phyloP scores from a whole-genome alignment of 2,113 vertebrate species.

The Periophthalmus modestus region DNA sequence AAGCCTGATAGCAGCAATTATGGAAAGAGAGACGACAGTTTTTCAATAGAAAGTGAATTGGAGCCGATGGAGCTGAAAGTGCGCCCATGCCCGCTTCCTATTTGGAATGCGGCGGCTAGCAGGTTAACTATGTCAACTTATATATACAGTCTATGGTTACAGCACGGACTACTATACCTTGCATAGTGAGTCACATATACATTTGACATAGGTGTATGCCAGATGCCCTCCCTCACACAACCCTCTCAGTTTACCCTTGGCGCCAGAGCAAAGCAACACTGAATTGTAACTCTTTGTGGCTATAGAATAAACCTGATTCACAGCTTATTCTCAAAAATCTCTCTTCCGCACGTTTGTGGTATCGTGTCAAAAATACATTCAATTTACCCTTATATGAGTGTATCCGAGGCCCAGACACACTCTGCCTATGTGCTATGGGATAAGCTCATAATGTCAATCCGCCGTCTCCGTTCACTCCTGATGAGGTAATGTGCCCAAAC shows the following conservation, averaged over 20 bases:
- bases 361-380: background rate
- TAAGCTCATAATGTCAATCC: background rate
- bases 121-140: too few relatives aligned
- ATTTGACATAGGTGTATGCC: background rate
- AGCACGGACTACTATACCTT: too few relatives aligned
- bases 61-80: too few relatives aligned
- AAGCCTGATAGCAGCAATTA: too few relatives aligned
- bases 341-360: background rate
- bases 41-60: too few relatives aligned
- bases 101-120: too few relatives aligned
- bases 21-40: too few relatives aligned
- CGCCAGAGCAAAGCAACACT: background rate
- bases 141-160: too few relatives aligned
- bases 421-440: conserved; percentile 1
- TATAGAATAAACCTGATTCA: background rate
- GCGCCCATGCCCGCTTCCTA: too few relatives aligned
- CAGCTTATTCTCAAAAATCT: background rate
- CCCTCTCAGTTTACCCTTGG: background rate
- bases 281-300: background rate
- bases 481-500: background rate
- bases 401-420: background rate
- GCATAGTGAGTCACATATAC: too few relatives aligned
- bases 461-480: conserved; percentile 8
- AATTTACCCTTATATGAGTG: background rate
- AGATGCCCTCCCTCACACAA: background rate